phyloP scores from a whole-genome alignment of 2,113 vertebrate species.

The Pterophyllum scalare region DNA sequence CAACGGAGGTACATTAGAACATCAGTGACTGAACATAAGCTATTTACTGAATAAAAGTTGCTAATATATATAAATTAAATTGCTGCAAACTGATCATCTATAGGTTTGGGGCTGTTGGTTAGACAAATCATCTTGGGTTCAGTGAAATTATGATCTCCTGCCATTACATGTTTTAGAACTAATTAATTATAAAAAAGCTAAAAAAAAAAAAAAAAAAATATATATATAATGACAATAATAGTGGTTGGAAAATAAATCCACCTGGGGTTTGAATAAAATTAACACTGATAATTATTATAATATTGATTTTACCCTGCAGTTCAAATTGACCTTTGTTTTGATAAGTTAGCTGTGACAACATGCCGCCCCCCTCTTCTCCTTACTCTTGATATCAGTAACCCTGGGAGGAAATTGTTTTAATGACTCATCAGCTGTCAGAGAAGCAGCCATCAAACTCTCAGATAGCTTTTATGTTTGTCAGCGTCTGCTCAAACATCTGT shows the following conservation, averaged over 20 bases:
- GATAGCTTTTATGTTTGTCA: constrained; percentile 25
- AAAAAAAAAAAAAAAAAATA: no score
- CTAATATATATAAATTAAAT: constrained; percentile 3
- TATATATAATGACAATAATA: neutral
- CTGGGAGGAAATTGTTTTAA: constrained; percentile 35
- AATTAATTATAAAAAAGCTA: neutral
- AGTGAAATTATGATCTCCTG: neutral
- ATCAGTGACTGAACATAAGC: neutral
- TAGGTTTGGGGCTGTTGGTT: neutral
- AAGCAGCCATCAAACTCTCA: constrained; percentile 17
- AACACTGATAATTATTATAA: neutral
- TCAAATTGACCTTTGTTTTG: constrained; percentile 16
- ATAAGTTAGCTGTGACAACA: neutral
- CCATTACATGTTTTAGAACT: neutral
- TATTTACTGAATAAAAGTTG: neutral
- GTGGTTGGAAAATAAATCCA: neutral
- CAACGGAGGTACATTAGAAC: neutral
- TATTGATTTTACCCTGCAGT: neutral
- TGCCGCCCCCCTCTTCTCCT: neutral
- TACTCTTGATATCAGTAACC: constrained; percentile 13
- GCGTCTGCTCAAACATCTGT: neutral
- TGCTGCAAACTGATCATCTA: neutral
- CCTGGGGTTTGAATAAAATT: neutral
- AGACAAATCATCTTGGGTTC: neutral
- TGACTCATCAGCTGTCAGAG: constrained; percentile 37